Evolutionary conservation across 2,797 vertebrate genomes (phyloP).

Genomic region (Xenopus petersii): DNA sequence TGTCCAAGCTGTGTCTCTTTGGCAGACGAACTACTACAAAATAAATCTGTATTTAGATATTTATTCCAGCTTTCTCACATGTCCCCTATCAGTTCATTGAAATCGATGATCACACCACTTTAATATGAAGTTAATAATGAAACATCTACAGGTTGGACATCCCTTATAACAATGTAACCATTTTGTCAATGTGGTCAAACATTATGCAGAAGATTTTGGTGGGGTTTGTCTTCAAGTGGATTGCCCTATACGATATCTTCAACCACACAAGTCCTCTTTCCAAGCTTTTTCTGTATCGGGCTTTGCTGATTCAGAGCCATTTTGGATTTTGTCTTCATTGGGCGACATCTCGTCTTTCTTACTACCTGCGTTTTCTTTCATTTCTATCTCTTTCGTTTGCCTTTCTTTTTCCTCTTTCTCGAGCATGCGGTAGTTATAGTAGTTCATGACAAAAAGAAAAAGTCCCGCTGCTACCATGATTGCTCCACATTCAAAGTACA

Average conservation of each 20-base stretch:
- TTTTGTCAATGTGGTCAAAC: too few species aligned
- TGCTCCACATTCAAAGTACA: conserved; percentile 74
- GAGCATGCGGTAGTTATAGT: conserved; percentile 71
- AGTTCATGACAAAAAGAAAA: conserved; percentile 78
- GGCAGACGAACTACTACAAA: too few species aligned
- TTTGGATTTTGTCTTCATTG: conserved; percentile 48
- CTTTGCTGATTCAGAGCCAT: conserved; percentile 44
- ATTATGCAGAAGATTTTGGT: too few species aligned
- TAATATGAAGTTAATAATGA: too few species aligned
- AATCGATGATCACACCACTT: too few species aligned
- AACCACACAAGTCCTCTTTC: conserved; percentile 27
- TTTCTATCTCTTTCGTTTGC: conserved; percentile 49
- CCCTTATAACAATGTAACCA: too few species aligned
- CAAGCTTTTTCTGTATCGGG: conserved; percentile 42
- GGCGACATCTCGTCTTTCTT: conserved; percentile 50
- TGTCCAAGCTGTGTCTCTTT: too few species aligned
- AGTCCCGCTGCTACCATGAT: conserved; percentile 71
- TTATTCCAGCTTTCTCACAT: too few species aligned
- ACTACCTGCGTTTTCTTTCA: conserved; percentile 45
- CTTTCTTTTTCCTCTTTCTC: conserved; percentile 60
- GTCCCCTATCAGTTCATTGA: too few species aligned
- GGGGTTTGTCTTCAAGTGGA: too few species aligned
- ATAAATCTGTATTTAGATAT: too few species aligned
- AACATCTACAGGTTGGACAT: too few species aligned
- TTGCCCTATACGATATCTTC: background rate